phyloP scores from a whole-genome alignment of 2,888 invertebrate genomes.

The Zhengitettix transpicula region DNA sequence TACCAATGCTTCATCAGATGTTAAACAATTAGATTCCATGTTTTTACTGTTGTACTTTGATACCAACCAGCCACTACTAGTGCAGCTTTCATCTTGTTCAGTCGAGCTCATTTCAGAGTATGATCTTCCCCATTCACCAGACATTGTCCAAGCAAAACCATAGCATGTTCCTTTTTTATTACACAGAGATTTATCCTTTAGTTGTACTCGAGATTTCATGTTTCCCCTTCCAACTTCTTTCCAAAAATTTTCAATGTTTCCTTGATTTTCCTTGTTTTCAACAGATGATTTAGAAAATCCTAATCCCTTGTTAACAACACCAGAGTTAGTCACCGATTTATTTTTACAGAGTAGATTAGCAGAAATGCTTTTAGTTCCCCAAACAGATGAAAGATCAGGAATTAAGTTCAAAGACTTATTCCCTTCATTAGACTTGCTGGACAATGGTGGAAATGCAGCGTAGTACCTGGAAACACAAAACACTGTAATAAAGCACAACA shows the following conservation, averaged over 20 bases:
- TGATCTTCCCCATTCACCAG: slow-evolving; percentile 21
- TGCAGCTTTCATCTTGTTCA: slow-evolving; percentile 27
- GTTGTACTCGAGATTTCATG: not conserved
- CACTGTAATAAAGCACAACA: not conserved
- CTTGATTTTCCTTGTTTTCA: not conserved
- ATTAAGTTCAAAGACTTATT: not conserved
- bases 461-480: slow-evolving; percentile 22
- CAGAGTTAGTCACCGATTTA: not conserved
- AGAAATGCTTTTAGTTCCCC: slow-evolving; percentile 4
- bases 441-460: slow-evolving; percentile 26
- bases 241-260: not conserved
- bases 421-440: slow-evolving; percentile 4
- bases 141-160: slow-evolving; percentile 24
- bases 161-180: slow-evolving; percentile 21
- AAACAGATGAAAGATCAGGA: slow-evolving; percentile 3
- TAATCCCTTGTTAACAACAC: too few relatives aligned
- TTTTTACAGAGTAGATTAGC: slow-evolving; percentile 4
- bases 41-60: too few relatives aligned
- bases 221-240: not conserved
- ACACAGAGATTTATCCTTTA: not conserved
- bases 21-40: too few relatives aligned
- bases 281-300: too few relatives aligned
- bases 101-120: slow-evolving; percentile 2
- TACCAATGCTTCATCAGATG: too few relatives aligned
- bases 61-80: slow-evolving; percentile 19